A percentile compares a stretch with the other conserved stretches of the same genome.
phyloP scores from a whole-genome alignment of 1,140 invertebrate genomes.

The Drosophila ohnishii region DNA sequence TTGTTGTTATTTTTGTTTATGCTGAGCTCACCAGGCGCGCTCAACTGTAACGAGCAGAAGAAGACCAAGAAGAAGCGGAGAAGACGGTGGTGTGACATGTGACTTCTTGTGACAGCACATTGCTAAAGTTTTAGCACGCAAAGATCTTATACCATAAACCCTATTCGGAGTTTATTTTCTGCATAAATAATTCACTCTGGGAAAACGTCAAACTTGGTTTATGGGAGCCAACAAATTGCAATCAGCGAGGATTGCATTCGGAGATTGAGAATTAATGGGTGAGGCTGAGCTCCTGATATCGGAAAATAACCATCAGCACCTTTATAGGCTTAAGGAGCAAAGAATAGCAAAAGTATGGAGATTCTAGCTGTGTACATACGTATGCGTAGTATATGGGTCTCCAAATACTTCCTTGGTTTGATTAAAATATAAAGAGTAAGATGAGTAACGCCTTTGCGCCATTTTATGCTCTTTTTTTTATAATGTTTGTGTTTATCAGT shows the following conservation, averaged over 20 bases:
- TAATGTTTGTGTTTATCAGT: no score
- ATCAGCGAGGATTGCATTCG: neutral
- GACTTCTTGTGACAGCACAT: slow-evolving; percentile 44
- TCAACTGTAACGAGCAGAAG: slow-evolving; percentile 52
- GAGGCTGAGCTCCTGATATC: neutral
- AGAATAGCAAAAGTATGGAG: no score
- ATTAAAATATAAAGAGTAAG: neutral
- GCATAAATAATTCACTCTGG: slow-evolving; percentile 10
- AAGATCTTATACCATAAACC: slow-evolving; percentile 6
- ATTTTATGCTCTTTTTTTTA: no score
- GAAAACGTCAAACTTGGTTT: slow-evolving; percentile 15
- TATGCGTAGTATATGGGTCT: neutral
- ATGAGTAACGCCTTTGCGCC: neutral
- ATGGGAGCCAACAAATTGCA: slow-evolving; percentile 19
- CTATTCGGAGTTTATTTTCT: slow-evolving; percentile 1
- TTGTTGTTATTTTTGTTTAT: slow-evolving; percentile 23
- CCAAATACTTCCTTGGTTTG: neutral
- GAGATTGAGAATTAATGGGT: neutral
- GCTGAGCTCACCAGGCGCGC: slow-evolving; percentile 44
- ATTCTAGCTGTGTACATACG: neutral
- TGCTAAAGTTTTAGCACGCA: slow-evolving; percentile 44
- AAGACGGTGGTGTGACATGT: slow-evolving; percentile 44
- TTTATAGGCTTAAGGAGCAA: neutral
- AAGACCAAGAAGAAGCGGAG: slow-evolving; percentile 11
- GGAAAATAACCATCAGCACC: neutral